Evolutionary conservation across 2,113 vertebrate species (phyloP).

Genomic region (Rhabdomys dilectus): DNA sequence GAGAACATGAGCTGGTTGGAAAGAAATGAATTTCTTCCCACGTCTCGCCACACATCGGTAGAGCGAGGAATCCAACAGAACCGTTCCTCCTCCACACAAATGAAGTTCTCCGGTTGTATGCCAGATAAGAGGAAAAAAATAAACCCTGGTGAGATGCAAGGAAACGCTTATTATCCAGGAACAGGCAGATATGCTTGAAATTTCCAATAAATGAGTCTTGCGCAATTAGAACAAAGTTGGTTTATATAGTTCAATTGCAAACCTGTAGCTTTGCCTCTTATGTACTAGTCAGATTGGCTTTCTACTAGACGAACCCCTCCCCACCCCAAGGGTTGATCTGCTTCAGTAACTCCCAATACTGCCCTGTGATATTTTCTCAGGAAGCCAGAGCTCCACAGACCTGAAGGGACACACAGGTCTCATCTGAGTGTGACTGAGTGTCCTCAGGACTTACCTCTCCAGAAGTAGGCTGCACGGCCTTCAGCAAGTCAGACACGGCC

Average conservation of each 20-base stretch:
- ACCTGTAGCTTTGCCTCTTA: not conserved
- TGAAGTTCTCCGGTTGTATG: not conserved
- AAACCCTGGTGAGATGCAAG: not conserved
- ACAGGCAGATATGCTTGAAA: not conserved
- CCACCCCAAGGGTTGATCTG: not conserved
- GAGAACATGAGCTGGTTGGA: conserved; percentile 19
- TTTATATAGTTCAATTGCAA: not conserved
- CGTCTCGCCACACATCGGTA: not conserved
- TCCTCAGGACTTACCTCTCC: conserved; percentile 91
- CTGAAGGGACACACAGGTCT: not conserved
- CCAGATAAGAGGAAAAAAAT: not conserved
- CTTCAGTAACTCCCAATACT: not conserved
- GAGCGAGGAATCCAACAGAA: not conserved
- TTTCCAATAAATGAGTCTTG: not conserved
- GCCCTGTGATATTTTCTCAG: not conserved
- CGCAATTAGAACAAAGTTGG: not conserved
- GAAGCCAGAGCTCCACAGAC: not conserved
- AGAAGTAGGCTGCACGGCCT: conserved; percentile 96
- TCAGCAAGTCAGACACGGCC: conserved; percentile 96
- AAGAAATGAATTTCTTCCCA: not conserved
- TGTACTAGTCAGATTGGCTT: not conserved
- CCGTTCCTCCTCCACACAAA: not conserved
- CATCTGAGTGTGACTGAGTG: not conserved
- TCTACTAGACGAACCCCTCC: not conserved
- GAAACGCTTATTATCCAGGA: not conserved